Evolutionary conservation across 2,797 vertebrate species (phyloP).

Genomic region (Aythya fuligula): DNA sequence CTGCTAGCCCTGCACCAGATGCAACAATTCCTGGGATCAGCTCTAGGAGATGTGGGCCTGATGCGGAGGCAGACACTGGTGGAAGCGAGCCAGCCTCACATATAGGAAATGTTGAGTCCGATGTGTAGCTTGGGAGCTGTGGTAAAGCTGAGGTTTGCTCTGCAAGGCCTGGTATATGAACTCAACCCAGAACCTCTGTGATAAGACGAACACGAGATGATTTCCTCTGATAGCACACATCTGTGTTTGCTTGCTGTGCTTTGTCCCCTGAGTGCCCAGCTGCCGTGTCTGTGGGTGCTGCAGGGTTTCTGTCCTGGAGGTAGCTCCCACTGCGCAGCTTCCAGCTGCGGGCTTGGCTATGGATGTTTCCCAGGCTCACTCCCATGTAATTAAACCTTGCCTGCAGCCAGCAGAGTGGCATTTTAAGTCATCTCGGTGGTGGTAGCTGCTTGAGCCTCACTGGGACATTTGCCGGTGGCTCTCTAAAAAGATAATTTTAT

Average conservation of each 20-base stretch:
- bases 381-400: conserved; percentile 22
- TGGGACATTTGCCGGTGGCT: not conserved
- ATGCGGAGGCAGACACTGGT: not conserved
- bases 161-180: not conserved
- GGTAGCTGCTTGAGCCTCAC: conserved; percentile 5
- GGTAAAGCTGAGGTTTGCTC: not conserved
- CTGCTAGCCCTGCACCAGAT: conserved; percentile 24
- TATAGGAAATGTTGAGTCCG: accelerated
- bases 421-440: not conserved
- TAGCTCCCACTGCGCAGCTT: not conserved
- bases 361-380: conserved; percentile 41
- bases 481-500: conserved; percentile 11
- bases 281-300: not conserved
- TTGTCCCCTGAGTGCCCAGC: accelerated
- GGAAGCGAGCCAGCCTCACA: not conserved
- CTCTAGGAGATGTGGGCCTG: not conserved
- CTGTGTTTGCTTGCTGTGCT: not conserved
- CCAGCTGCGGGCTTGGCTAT: conserved; percentile 26
- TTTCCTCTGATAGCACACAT: not conserved
- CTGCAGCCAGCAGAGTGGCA: not conserved
- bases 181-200: not conserved
- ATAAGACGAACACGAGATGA: not conserved
- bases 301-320: conserved; percentile 14
- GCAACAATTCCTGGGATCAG: conserved; percentile 10
- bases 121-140: not conserved